These are phyloP conservation scores for Leptopilina syphax DNA, from an alignment of 2,888 invertebrate species.

Conservation along the genomic window DNA sequence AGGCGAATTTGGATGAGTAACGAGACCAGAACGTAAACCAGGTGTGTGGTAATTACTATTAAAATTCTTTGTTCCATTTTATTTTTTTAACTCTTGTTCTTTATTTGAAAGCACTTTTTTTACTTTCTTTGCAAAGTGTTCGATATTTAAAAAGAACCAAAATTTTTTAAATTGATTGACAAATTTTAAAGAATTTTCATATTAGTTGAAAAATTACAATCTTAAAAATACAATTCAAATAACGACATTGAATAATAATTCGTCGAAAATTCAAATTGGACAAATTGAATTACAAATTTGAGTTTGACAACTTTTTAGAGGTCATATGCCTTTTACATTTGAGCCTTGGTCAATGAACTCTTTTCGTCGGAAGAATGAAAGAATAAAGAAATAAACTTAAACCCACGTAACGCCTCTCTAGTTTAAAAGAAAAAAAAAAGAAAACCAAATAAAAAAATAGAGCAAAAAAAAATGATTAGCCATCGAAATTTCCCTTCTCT, in stretches of 20 bases:
- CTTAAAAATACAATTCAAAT: too few relatives aligned
- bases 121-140: too few relatives aligned
- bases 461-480: background rate
- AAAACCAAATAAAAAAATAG: slow-evolving; percentile 15
- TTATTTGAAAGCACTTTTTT: too few relatives aligned
- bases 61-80: slow-evolving; percentile 31
- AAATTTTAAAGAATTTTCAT: too few relatives aligned
- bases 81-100: slow-evolving; percentile 10
- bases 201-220: too few relatives aligned
- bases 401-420: background rate
- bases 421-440: background rate
- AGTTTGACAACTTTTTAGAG: slow-evolving; percentile 22
- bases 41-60: slow-evolving; percentile 46
- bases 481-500: slow-evolving; percentile 33
- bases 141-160: too few relatives aligned
- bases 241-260: too few relatives aligned
- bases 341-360: slow-evolving; percentile 8
- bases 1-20: slow-evolving; percentile 52
- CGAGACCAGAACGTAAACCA: slow-evolving; percentile 51
- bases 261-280: too few relatives aligned
- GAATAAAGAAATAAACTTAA: slow-evolving; percentile 15
- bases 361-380: background rate
- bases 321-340: slow-evolving; percentile 2
- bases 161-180: too few relatives aligned
- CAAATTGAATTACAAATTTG: slow-evolving; percentile 4